Evolutionary conservation across 1,140 invertebrate species (phyloP), one percentile per base, ranked within the genome.

Genomic region (Aphidius ervi): DNA sequence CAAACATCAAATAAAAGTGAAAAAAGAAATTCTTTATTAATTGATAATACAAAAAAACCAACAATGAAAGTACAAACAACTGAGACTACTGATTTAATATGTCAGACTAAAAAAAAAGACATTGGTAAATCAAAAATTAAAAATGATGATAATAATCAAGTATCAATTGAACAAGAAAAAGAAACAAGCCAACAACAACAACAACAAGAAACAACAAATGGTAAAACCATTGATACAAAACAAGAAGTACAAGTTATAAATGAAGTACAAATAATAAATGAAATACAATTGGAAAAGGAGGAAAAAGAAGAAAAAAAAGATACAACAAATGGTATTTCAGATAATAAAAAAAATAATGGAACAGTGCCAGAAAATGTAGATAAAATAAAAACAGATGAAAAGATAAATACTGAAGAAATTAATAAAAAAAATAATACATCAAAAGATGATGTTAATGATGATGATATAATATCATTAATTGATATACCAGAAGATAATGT

Each of bases 21-120:
- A 10, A 54, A 42, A 20, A 37, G 39, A 40, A 5, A 5, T 39
- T 1, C 9, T 8, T 40, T 41, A 42, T 31, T 31, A 31, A 39
- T 41, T 9, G 9, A 10, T 5, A 4, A 42, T 5, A 54, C 41
- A 3, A 37, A 40, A 41, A 54, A 54, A 16, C 2, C 10, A 23
- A 54, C 40, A 5, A 54, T 54, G 52, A 54, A 54, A 10, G 39
- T 54, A 9, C 52, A 54, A 20, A 31, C 23, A 31, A 40, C 41
- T 3, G 52, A 54, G 0, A 41, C 40, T 3, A 39, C 37, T 9
- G 52, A 54, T 16, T 7, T 9, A 40, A 40, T 54, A 6, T 16
- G 9, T 8, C 52, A 54, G 10, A 16, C 52, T 5, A 54, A 54
- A 16, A 54, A 54, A 20, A 54, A 54, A 39, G 52, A 54, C 6